Evolutionary conservation across 2,797 vertebrate genomes (phyloP), one percentile per base, ranked within the genome.

Genomic region (Pipistrellus kuhlii): DNA sequence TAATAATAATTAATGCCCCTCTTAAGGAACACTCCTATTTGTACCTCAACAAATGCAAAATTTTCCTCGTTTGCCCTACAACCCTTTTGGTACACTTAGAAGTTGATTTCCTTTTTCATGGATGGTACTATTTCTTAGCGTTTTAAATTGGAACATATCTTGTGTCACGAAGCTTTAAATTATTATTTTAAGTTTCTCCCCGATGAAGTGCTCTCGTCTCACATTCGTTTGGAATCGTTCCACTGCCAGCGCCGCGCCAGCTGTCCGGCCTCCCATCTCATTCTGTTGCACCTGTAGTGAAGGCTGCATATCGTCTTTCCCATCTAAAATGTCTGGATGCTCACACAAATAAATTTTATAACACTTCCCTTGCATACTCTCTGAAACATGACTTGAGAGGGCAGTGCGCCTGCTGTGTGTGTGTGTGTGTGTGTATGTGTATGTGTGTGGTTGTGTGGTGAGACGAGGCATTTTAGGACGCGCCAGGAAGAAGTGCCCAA

Each of bases 1-100:
- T 97, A 98, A 97, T 98, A 97, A 98, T 97, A 98, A 97, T 97
- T 94, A 82, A 96, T 97, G 94, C 97, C 97, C 95, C 96, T 97
- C 93, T 97, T 98, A 69, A 85, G 96, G 96, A 97, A 97, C 95
- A 91, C 96, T 97, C 97, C 94, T 96, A 13, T 97, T 96, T 59
- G 97, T 98, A 98, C 98, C 98, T 98, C 96, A 97, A 72, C 89
- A 97, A 66, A 96, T 89, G 95, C 96, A 96, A 30, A 94, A 9
- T 4, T 88, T 93, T 90, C 94, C 78, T 95, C 93, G 9, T 96
- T 96, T 96, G 76, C 97, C 84, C 75, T 3, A 2, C 6, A 21
- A 48, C 96, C 96, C 87, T 95, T 96, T 96, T 97, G 96, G 97
- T 97, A 32, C 96, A 96, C 93, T 94, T 83, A 92, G 95, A 91